Percentiles rank a stretch among this genome's conserved stretches.
These are phyloP conservation scores for Sebastes itinus DNA, from an alignment of 2,797 vertebrate genomes.

Conservation along the genomic window DNA sequence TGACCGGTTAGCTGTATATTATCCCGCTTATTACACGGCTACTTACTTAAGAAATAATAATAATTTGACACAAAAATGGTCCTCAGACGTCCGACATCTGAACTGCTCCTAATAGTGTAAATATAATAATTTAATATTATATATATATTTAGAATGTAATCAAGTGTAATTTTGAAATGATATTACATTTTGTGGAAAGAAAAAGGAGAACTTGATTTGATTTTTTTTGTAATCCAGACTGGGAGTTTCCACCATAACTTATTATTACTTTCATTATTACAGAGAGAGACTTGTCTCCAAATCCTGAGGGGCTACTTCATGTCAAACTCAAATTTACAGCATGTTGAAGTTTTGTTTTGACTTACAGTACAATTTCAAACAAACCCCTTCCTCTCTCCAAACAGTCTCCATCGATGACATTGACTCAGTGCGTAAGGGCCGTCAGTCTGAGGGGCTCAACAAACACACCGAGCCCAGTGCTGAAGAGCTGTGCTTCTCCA, in stretches of 20 bases:
- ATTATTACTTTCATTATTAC: background rate
- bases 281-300: background rate
- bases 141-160: background rate
- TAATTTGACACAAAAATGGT: too few species aligned
- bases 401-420: conserved; percentile 94
- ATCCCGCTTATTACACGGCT: accelerated
- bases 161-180: background rate
- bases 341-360: background rate
- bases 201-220: background rate
- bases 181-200: background rate
- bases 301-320: background rate
- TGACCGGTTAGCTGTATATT: too few species aligned
- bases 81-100: too few species aligned
- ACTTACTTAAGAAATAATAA: too few species aligned
- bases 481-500: conserved; percentile 91
- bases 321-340: background rate
- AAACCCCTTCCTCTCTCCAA: background rate
- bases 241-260: background rate
- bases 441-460: conserved; percentile 91
- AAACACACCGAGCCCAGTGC: conserved; percentile 84
- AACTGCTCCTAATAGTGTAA: background rate
- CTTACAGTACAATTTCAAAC: background rate
- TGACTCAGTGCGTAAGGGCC: conserved; percentile 90
- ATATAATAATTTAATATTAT: background rate
- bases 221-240: background rate